Base-by-base conservation (phyloP, 2,797 vertebrate species). In the Salmo trutta region DNA sequence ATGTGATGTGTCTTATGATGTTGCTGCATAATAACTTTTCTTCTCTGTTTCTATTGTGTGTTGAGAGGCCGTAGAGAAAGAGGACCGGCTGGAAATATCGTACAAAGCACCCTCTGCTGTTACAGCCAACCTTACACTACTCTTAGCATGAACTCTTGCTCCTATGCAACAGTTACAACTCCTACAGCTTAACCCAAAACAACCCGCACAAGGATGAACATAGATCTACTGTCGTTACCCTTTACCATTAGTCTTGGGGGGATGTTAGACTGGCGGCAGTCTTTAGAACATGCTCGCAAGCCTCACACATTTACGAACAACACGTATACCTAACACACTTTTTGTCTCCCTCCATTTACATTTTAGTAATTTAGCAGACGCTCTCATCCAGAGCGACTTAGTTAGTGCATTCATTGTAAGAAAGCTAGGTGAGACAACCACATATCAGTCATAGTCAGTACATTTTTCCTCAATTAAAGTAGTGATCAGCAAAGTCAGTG, bases 1-100 rank as follows among this genome's bases (percentile, higher is more conserved):
- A 73, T 85, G 64, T 79, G 10, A 19, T 83, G 70, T 74, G 66
- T 77, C 69, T 66, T 68, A 15, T 79, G 72, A 71, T 83, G 75
- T 56, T 73, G 59, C 36, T 83, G 14, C 81, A 75, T 74, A 56
- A 80, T 88, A 87, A 91, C 84, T 75, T 86, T 84, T 87, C 78
- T 88, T 78, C 84, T 85, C 71, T 79, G 71, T 77, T 79, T 74
- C 74, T 84, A 84, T 84, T 81, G 78, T 88, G 72, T 75, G 70
- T 85, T 84, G 77, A 85, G 84, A 83, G 71, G 75, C 81, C 33
- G 16, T 81, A 77, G 59, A 77, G 69, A 73, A 75, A 77, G 78
- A 80, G 62, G 81, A 80, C 83, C 81, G 62, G 73, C 81, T 75
- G 87, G 84, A 83, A 85, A 17, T 73, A 53, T 62, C 52, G 27